Evolutionary conservation across 2,888 invertebrate species (phyloP), one percentile per base, ranked within the genome.

Genomic region (Micropterix aruncella): DNA sequence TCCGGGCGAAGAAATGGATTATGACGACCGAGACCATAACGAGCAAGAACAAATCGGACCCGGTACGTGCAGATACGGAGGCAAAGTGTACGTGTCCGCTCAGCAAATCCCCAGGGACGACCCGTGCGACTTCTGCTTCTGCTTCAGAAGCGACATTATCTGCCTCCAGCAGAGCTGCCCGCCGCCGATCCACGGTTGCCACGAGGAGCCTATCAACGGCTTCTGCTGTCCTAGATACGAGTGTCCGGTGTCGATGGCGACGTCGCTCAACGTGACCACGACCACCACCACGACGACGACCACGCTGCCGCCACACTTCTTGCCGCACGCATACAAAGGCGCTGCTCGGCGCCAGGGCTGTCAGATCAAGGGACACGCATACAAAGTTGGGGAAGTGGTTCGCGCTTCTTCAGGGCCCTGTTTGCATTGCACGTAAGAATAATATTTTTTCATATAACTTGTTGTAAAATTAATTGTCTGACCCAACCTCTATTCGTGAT

Each of bases 41-140:
- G 27, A 27, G 12, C 27, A 27, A 27, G 27, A 27, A 12, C 27
- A 27, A 12, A 86, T 88, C 54, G 89, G 90, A 19, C 90, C 90
- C 14, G 91, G 91, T 52, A 92, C 91, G 42, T 93, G 93, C 57
- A 76, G 92, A 55, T 93, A 91, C 55, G 89, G 90, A 46, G 91
- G 92, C 54, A 90, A 90, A 66, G 82, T 92, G 41, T 93, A 90
- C 62, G 89, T 92, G 38, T 92, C 92, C 2, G 93, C 93, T 1
- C 92, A 93, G 66, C 93, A 94, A 68, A 92, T 94, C 56, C 92
- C 92, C 37, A 75, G 93, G 54, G 90, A 91, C 54, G 91, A 94
- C 69, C 91, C 93, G 17, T 94, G 93, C 61, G 92, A 93, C 60
- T 94, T 93, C 73, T 94, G 93, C 66, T 93, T 94, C 81, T 94